phyloP scores from a whole-genome alignment of 2,113 vertebrate species.

The Misgurnus anguillicaudatus region DNA sequence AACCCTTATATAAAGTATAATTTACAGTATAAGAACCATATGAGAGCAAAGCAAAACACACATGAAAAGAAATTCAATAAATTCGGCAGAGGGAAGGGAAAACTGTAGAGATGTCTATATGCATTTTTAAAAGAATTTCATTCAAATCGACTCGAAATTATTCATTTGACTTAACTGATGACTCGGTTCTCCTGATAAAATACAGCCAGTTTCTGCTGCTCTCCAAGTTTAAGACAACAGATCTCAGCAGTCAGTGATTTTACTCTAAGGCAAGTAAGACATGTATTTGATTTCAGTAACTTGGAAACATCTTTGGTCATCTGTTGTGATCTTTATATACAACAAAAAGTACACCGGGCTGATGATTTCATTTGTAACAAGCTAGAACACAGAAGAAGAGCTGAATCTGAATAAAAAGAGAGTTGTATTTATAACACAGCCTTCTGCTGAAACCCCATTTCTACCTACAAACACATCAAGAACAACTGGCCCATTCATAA shows the following conservation, averaged over 20 bases:
- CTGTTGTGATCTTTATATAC: slow-evolving; percentile 13
- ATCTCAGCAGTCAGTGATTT: neutral
- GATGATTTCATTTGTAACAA: slow-evolving; percentile 4
- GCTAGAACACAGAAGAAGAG: neutral
- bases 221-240: neutral
- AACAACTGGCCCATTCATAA: neutral
- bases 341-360: slow-evolving; percentile 34
- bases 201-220: neutral
- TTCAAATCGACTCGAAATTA: neutral
- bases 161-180: too few relatives aligned
- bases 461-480: neutral
- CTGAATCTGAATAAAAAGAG: neutral
- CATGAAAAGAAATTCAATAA: neutral
- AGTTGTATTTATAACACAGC: too few relatives aligned
- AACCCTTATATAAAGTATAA: neutral
- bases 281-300: neutral
- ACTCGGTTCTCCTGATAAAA: neutral
- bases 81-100: neutral
- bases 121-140: neutral
- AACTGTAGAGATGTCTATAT: neutral
- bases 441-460: neutral
- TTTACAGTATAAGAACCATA: neutral
- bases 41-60: neutral
- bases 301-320: neutral
- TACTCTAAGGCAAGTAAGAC: neutral